Evolutionary conservation across 2,888 invertebrate genomes (phyloP).

Genomic region (Chironomus tentans): DNA sequence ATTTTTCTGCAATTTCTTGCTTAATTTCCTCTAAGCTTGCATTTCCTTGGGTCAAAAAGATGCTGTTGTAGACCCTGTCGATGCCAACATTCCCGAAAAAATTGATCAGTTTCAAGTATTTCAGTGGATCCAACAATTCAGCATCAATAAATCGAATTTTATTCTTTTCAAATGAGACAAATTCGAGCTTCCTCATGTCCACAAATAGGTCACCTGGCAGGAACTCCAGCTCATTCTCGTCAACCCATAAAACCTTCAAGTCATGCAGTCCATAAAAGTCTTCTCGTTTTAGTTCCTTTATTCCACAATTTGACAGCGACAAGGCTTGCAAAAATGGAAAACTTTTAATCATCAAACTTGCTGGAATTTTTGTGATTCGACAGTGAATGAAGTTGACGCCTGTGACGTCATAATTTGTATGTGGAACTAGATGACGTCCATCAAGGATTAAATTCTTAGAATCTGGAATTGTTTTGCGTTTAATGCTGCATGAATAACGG

Average conservation of each 20-base stretch:
- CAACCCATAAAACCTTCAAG: not conserved
- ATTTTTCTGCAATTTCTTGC: not conserved
- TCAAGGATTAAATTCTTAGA: not conserved
- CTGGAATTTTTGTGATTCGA: not conserved
- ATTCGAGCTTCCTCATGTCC: not conserved
- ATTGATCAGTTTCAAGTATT: not conserved
- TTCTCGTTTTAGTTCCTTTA: not conserved
- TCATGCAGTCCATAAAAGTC: not conserved
- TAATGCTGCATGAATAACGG: not conserved
- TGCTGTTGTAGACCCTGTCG: not conserved
- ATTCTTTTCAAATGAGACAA: not conserved
- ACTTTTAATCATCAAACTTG: not conserved
- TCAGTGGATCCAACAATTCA: not conserved
- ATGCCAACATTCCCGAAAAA: not conserved
- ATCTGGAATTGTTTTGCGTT: not conserved
- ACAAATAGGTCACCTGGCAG: not conserved
- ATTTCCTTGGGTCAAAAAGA: not conserved
- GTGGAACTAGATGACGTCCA: not conserved
- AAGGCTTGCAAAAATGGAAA: not conserved
- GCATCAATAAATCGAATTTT: not conserved
- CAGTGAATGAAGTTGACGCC: not conserved
- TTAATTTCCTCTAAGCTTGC: not conserved
- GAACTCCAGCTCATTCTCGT: not conserved
- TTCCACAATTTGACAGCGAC: not conserved
- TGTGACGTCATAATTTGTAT: not conserved